Percentiles rank a stretch among this genome's conserved stretches.
Conservation (phyloP, 2,888 invertebrate genomes). For the Tribolium freemani region DNA sequence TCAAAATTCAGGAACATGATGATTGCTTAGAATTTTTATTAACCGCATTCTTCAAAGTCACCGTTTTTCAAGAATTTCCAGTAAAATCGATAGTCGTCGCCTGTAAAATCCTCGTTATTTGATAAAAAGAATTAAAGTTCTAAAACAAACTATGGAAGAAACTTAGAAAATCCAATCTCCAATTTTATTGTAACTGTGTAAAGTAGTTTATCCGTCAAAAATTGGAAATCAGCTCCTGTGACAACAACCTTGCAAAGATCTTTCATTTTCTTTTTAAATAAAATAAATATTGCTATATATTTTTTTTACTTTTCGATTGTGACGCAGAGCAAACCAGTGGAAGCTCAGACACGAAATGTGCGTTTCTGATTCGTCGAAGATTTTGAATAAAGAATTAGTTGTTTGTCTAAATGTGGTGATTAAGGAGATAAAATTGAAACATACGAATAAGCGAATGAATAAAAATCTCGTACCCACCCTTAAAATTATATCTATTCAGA, state of each 20-base stretch:
- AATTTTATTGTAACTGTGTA: not conserved
- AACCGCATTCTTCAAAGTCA: not conserved
- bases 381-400: too few species aligned
- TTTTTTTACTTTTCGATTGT: too few species aligned
- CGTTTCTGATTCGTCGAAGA: too few species aligned
- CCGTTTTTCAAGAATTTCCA: not conserved
- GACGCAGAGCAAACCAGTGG: too few species aligned
- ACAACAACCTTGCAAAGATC: not conserved
- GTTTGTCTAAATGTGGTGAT: too few species aligned
- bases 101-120: not conserved
- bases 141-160: not conserved
- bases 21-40: not conserved
- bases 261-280: not conserved
- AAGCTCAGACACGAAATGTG: too few species aligned
- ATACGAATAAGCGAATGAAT: constrained; percentile 14
- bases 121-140: not conserved
- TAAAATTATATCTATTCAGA: constrained; percentile 54
- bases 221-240: not conserved
- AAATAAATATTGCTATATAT: not conserved
- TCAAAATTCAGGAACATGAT: too few species aligned
- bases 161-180: not conserved
- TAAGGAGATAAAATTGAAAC: constrained; percentile 4
- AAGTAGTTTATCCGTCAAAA: not conserved
- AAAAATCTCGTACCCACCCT: constrained; percentile 39
- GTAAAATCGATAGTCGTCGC: not conserved